These are phyloP conservation scores for Rosalia funebris DNA, from an alignment of 2,888 invertebrate genomes.

Conservation along the genomic window DNA sequence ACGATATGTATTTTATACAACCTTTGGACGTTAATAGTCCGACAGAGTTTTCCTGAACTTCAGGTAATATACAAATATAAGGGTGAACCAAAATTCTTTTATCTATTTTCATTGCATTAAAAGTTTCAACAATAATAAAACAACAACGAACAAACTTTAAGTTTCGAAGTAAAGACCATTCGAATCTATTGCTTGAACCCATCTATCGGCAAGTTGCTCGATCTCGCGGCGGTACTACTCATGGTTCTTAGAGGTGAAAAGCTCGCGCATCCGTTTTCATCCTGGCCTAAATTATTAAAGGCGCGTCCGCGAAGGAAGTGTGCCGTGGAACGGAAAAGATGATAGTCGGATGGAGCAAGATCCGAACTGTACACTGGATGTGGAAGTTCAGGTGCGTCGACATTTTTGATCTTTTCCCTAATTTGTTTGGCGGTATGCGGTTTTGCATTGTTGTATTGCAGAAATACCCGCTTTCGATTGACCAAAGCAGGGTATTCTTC, in stretches of 20 bases:
- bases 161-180: background rate
- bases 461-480: too few relatives aligned
- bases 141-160: background rate
- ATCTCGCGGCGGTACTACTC: background rate
- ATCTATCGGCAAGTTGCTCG: background rate
- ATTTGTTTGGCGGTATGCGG: too few relatives aligned
- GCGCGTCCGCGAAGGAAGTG: background rate
- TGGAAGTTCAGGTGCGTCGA: background rate
- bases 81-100: background rate
- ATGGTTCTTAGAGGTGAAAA: background rate
- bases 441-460: too few relatives aligned
- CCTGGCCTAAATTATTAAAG: too few relatives aligned
- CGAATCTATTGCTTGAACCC: background rate
- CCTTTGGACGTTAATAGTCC: conserved; percentile 93
- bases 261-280: background rate
- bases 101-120: background rate
- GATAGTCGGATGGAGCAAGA: background rate
- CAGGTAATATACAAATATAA: conserved; percentile 67
- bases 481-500: too few relatives aligned
- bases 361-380: background rate
- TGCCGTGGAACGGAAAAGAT: background rate
- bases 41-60: conserved; percentile 93
- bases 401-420: background rate
- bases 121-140: background rate
- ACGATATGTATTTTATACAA: conserved; percentile 93